Percentiles rank a stretch among this genome's conserved stretches.
Conservation (phyloP, 1,140 invertebrate species). For the Chironomus tepperi region DNA sequence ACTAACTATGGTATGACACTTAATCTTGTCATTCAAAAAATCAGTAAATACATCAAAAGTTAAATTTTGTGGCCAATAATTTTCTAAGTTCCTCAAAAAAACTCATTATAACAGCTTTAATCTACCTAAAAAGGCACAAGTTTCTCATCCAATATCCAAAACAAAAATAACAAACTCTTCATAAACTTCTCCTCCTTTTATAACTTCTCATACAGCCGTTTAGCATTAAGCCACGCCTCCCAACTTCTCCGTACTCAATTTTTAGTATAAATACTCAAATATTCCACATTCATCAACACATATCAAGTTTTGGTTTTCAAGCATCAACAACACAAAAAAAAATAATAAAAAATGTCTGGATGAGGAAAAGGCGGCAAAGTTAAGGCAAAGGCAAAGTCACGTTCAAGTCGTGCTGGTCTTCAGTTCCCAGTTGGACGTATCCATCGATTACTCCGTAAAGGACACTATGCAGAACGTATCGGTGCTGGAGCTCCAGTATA, state of each 20-base stretch:
- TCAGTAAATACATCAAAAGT: too few species aligned
- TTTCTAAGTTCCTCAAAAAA: too few species aligned
- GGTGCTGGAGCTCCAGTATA: conserved; percentile 62
- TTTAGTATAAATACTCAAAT: neutral
- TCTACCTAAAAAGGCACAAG: too few species aligned
- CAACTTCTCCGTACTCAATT: neutral
- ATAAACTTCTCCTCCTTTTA: neutral
- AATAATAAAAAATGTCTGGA: conserved; percentile 42
- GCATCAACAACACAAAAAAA: neutral
- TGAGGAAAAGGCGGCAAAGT: conserved; percentile 54
- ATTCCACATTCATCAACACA: neutral
- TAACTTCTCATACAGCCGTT: neutral
- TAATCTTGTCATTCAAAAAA: too few species aligned
- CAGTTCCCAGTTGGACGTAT: conserved; percentile 65
- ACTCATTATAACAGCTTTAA: too few species aligned
- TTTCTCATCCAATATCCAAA: too few species aligned
- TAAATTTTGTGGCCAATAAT: too few species aligned
- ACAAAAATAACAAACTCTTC: too few species aligned
- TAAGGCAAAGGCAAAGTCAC: conserved; percentile 52
- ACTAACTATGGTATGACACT: too few species aligned
- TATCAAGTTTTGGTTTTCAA: neutral
- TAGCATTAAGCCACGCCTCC: neutral
- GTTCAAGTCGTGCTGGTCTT: conserved; percentile 55
- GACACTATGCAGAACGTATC: conserved; percentile 61
- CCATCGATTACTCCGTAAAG: conserved; percentile 57